These are phyloP conservation scores for Psilopsiagon aurifrons DNA, from an alignment of 2,113 vertebrate species.

Conservation along the genomic window DNA sequence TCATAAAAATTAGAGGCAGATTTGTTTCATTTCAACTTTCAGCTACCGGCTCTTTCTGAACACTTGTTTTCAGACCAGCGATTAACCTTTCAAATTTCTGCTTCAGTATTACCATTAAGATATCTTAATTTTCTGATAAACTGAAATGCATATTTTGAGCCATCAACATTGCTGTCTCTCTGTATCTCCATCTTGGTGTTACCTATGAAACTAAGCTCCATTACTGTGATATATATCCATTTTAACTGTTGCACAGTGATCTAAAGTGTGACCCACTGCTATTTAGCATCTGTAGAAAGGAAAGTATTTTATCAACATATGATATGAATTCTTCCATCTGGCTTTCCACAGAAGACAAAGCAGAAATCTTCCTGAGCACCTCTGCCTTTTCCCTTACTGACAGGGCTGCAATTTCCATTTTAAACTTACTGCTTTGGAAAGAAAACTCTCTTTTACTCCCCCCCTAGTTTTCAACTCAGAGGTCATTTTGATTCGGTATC, in stretches of 20 bases:
- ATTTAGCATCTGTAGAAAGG: not conserved
- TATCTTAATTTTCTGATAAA: not conserved
- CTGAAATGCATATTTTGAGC: not conserved
- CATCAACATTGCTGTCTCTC: not conserved
- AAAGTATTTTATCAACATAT: not conserved
- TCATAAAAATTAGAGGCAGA: not conserved
- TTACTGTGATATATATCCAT: not conserved
- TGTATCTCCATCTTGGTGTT: not conserved
- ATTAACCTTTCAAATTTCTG: not conserved
- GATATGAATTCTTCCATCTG: not conserved
- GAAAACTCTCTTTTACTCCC: not conserved
- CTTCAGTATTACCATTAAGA: not conserved
- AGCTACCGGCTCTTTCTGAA: not conserved
- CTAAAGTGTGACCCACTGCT: not conserved
- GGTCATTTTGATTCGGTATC: not conserved
- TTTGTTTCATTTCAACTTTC: not conserved
- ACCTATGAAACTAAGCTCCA: not conserved
- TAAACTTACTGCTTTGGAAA: not conserved
- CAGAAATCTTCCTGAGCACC: not conserved
- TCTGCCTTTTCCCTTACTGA: not conserved
- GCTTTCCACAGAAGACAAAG: not conserved
- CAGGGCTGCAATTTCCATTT: not conserved
- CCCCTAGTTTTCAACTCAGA: not conserved
- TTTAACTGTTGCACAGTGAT: not conserved
- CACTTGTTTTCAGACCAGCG: not conserved